phyloP scores from a whole-genome alignment of 92 coral and sea anemone species.

The Phenganax subtilis region DNA sequence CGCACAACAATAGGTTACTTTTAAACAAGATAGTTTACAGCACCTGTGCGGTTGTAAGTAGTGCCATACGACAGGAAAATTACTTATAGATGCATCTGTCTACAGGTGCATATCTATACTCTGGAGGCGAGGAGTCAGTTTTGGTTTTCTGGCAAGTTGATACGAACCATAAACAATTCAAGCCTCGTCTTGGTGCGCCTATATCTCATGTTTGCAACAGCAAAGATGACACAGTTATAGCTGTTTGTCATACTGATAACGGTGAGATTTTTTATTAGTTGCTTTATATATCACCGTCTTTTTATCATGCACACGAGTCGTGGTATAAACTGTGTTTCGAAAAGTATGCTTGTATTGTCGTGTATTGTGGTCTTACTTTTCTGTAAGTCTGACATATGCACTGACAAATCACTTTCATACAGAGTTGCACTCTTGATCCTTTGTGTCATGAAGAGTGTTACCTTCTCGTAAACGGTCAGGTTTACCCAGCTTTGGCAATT shows the following conservation, averaged over 20 bases:
- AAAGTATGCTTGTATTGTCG: no score
- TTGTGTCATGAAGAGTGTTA: no score
- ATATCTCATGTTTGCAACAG: constrained; percentile 63
- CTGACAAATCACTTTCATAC: background rate
- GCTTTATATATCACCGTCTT: background rate
- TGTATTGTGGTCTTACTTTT: no score
- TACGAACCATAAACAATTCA: constrained; percentile 70
- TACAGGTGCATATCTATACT: constrained; percentile 70
- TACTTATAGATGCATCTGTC: background rate
- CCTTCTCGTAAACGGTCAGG: background rate
- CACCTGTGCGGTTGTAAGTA: no score
- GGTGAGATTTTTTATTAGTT: constrained; percentile 44
- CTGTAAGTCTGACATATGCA: background rate
- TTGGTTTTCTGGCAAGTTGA: constrained; percentile 85
- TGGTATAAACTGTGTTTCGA: no score
- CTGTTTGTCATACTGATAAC: constrained; percentile 81
- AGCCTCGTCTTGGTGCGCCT: constrained; percentile 85
- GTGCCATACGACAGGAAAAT: background rate
- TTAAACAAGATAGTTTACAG: no score
- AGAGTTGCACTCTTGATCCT: background rate
- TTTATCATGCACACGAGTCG: background rate
- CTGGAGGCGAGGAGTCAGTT: constrained; percentile 92
- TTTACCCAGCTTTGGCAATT: background rate
- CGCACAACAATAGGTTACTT: no score
- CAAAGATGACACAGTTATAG: constrained; percentile 71